Conservation (phyloP, 2,113 vertebrate genomes). For the Canis aureus region DNA sequence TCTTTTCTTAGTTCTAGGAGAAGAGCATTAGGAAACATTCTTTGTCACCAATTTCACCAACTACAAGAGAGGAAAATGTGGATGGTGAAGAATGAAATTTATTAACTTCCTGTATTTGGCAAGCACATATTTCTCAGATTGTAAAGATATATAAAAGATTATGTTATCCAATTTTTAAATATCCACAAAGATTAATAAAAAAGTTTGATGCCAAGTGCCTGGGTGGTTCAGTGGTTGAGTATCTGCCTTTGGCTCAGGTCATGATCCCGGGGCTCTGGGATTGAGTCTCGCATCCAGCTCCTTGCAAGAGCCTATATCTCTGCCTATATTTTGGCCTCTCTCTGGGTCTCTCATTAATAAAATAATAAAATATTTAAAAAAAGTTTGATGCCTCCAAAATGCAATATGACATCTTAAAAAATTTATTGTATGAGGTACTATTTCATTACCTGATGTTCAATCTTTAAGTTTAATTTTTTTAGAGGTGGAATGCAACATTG, state of each 20-base stretch:
- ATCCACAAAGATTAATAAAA: not conserved
- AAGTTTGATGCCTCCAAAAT: not conserved
- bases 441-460: not conserved
- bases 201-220: not conserved
- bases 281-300: too few species aligned
- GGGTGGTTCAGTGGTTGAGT: too few species aligned
- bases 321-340: too few species aligned
- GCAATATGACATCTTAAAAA: not conserved
- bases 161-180: not conserved
- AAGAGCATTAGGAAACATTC: not conserved
- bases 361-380: not conserved
- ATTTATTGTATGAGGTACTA: not conserved
- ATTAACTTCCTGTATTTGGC: not conserved
- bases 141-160: not conserved
- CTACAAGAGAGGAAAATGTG: not conserved
- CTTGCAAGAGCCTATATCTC: too few species aligned
- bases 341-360: too few species aligned
- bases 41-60: not conserved
- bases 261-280: too few species aligned
- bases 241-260: too few species aligned
- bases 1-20: not conserved
- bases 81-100: not conserved
- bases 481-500: not conserved
- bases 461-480: not conserved
- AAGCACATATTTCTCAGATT: not conserved